These are phyloP conservation scores for Scomber japonicus DNA, from an alignment of 2,113 vertebrate genomes.

Conservation along the genomic window DNA sequence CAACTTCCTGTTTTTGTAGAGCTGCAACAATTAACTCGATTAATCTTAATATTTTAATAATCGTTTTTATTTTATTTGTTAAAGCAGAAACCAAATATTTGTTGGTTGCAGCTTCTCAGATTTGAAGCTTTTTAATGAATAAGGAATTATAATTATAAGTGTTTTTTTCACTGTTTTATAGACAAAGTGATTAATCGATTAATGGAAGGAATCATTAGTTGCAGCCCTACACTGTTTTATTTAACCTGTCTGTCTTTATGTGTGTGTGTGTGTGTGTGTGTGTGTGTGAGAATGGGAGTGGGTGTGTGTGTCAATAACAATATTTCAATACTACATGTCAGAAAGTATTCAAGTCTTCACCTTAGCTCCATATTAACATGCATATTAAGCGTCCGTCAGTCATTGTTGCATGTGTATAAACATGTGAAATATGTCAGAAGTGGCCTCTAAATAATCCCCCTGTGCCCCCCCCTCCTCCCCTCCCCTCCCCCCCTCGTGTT, in stretches of 20 bases:
- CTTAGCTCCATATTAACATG: constrained; percentile 22
- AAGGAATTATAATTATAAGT: too few species aligned
- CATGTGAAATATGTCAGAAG: constrained; percentile 23
- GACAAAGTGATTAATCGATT: too few species aligned
- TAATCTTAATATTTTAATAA: too few species aligned
- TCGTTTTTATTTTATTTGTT: too few species aligned
- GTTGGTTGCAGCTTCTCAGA: too few species aligned
- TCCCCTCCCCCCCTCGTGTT: not conserved
- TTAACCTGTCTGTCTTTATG: not conserved
- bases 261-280: not conserved
- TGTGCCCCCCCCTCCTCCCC: too few species aligned
- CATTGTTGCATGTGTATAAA: constrained; percentile 37
- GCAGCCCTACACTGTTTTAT: too few species aligned
- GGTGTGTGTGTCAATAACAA: not conserved
- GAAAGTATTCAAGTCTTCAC: constrained; percentile 26
- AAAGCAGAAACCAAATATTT: too few species aligned
- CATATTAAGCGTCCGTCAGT: constrained; percentile 14
- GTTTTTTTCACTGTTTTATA: too few species aligned
- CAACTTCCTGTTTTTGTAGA: not conserved
- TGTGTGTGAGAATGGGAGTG: constrained; percentile 16
- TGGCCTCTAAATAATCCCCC: constrained; percentile 7
- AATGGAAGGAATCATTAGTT: too few species aligned
- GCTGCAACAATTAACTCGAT: not conserved
- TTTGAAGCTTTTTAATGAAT: too few species aligned
- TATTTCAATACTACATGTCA: constrained; percentile 17